A percentile compares a stretch with the other conserved stretches of the same genome.
Evolutionary conservation across 2,888 invertebrate genomes (phyloP).

Genomic region (Imbricaverruca yamaguchii): DNA sequence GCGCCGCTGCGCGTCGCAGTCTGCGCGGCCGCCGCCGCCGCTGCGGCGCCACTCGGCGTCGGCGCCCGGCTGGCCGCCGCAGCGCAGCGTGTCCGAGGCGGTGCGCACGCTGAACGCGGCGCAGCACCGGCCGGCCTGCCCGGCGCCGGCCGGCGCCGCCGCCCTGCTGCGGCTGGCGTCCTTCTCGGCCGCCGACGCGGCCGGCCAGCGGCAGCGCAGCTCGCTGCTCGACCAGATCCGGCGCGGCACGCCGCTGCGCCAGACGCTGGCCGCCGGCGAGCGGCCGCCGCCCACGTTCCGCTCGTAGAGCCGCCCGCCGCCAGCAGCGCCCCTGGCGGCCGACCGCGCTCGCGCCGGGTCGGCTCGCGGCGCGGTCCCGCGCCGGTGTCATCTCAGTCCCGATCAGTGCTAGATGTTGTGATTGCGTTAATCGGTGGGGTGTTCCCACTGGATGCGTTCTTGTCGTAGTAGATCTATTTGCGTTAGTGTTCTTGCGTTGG

Average conservation of each 20-base stretch:
- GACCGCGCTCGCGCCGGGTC: too few relatives aligned
- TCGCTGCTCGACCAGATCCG: constrained; percentile 92
- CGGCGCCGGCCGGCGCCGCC: constrained; percentile 30
- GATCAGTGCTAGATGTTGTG: too few relatives aligned
- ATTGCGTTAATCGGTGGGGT: too few relatives aligned
- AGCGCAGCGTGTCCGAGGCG: constrained; percentile 37
- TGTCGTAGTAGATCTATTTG: too few relatives aligned
- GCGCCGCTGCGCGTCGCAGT: constrained; percentile 30
- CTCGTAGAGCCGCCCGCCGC: neutral
- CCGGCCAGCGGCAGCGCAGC: constrained; percentile 49
- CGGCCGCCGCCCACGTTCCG: constrained; percentile 64
- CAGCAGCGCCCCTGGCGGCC: too few relatives aligned
- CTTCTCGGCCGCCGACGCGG: neutral
- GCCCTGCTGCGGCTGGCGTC: neutral
- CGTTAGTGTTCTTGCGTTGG: too few relatives aligned
- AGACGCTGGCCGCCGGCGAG: constrained; percentile 70
- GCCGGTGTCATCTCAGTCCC: too few relatives aligned
- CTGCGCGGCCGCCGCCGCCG: constrained; percentile 31
- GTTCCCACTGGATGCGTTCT: too few relatives aligned
- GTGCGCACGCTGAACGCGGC: constrained; percentile 62
- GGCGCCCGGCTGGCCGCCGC: neutral
- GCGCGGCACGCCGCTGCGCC: constrained; percentile 70
- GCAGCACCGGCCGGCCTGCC: constrained; percentile 35
- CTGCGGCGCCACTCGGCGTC: constrained; percentile 27
- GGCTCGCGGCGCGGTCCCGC: too few relatives aligned